Base-by-base conservation (phyloP, 2,113 vertebrate species). In the Platichthys flesus region DNA sequence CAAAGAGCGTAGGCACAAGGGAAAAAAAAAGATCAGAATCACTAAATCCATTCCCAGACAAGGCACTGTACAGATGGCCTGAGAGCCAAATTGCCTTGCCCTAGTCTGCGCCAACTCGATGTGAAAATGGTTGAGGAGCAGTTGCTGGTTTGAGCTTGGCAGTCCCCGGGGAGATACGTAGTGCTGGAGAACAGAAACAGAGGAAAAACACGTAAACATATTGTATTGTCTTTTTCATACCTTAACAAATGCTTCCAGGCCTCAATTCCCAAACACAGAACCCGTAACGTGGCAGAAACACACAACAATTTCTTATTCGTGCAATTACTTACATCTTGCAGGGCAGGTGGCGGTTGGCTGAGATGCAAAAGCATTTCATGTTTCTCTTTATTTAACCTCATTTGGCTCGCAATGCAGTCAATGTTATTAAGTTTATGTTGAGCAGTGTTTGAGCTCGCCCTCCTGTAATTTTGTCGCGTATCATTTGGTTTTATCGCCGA, bases 1-100 rank as follows among this genome's bases (percentile, higher is more conserved):
- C 90, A 93, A 94, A 93, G 91, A 93, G 76, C 81, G 79, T 75
- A 76, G 79, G 79, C 87, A 89, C 80, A 88, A 70, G 81, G 89
- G 86, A 92, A 91, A 88, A 70, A 70, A 83, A 89, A 87, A 92
- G 91, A 93, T 92, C 89, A 84, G 76, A 92, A 94, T 93, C 90
- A 87, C 88, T 86, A 85, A 93, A 91, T 92, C 89, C 88, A 89
- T 90, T 92, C 89, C 82, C 88, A 90, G 90, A 87, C 86, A 64
- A 89, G 84, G 81, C 84, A 87, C 86, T 90, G 89, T 85, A 87
- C 85, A 87, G 85, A 86, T 82, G 86, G 85, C 88, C 90, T 40
- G 69, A 74, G 85, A 90, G 89, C 88, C 91, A 93, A 91, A 93
- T 89, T 89, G 86, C 85, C 88, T 93, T 88, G 83, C 82, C 85